phyloP scores from a whole-genome alignment of 2,888 invertebrate genomes.

The Pollenia amentaria region DNA sequence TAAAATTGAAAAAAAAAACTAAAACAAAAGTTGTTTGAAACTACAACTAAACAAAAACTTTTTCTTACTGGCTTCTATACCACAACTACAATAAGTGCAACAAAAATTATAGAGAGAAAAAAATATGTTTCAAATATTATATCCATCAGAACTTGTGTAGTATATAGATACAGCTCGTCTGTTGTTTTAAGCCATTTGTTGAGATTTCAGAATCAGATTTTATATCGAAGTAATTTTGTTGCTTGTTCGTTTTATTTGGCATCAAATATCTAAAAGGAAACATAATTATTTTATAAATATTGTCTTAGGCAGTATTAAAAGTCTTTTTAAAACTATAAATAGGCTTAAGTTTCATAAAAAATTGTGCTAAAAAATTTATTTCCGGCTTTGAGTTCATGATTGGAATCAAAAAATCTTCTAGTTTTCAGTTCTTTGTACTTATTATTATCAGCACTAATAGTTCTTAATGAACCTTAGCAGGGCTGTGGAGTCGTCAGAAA shows the following conservation, averaged over 20 bases:
- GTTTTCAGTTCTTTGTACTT: too few species aligned
- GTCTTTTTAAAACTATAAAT: background rate
- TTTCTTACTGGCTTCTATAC: slow-evolving; percentile 44
- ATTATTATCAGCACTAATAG: too few species aligned
- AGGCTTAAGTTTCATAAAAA: too few species aligned
- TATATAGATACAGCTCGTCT: background rate
- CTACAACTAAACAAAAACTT: slow-evolving; percentile 50
- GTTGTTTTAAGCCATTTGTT: background rate
- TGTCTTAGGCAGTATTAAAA: background rate
- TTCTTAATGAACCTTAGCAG: too few species aligned
- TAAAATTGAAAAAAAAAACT: slow-evolving; percentile 47
- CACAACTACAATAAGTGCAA: slow-evolving; percentile 29
- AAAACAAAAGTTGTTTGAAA: slow-evolving; percentile 30
- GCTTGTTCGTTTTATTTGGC: slow-evolving; percentile 20
- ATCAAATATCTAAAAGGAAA: slow-evolving; percentile 27
- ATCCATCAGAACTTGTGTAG: slow-evolving; percentile 20
- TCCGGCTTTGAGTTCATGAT: too few species aligned
- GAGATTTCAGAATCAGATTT: slow-evolving; percentile 43
- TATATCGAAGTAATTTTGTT: slow-evolving; percentile 8
- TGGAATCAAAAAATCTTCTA: too few species aligned
- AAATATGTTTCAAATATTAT: slow-evolving; percentile 30
- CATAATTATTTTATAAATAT: background rate
- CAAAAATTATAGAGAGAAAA: slow-evolving; percentile 14
- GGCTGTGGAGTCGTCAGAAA: too few species aligned
- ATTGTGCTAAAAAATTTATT: too few species aligned